phyloP scores from a whole-genome alignment of 2,797 vertebrate species.

The Todus mexicanus region DNA sequence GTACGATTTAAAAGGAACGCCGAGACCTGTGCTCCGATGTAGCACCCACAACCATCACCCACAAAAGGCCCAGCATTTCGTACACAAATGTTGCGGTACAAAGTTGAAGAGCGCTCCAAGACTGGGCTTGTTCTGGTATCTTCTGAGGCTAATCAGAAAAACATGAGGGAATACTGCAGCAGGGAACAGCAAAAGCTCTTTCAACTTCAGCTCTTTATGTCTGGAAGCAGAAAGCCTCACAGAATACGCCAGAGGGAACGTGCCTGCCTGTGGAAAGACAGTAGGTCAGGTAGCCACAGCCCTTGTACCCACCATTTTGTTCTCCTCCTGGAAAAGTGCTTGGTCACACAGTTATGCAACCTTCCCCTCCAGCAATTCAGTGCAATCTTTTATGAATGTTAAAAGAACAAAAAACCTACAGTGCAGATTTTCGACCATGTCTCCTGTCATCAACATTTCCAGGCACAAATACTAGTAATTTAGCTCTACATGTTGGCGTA shows the following conservation, averaged over 20 bases:
- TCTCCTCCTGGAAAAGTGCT: not conserved
- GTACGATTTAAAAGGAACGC: not conserved
- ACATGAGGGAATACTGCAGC: not conserved
- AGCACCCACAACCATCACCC: not conserved
- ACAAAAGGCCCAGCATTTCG: not conserved
- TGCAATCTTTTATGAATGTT: not conserved
- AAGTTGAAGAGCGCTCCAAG: conserved; percentile 24
- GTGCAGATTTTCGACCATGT: not conserved
- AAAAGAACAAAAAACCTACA: not conserved
- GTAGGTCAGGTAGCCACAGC: not conserved
- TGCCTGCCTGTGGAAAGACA: not conserved
- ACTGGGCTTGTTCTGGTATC: conserved; percentile 25
- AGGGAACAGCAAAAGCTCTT: conserved; percentile 7
- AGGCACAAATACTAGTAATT: conserved; percentile 11
- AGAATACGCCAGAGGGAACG: not conserved
- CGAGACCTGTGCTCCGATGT: not conserved
- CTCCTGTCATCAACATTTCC: conserved; percentile 2
- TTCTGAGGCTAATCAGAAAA: conserved; percentile 18
- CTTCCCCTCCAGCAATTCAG: not conserved
- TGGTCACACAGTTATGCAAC: not conserved
- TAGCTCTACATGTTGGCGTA: not conserved
- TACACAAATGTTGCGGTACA: not conserved
- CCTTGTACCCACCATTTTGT: not conserved
- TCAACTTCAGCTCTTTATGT: not conserved
- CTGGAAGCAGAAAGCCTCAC: not conserved